Percentiles rank a stretch among this genome's conserved stretches.
Evolutionary conservation across 2,888 invertebrate species (phyloP).

Genomic region (Stramonita haemastoma): DNA sequence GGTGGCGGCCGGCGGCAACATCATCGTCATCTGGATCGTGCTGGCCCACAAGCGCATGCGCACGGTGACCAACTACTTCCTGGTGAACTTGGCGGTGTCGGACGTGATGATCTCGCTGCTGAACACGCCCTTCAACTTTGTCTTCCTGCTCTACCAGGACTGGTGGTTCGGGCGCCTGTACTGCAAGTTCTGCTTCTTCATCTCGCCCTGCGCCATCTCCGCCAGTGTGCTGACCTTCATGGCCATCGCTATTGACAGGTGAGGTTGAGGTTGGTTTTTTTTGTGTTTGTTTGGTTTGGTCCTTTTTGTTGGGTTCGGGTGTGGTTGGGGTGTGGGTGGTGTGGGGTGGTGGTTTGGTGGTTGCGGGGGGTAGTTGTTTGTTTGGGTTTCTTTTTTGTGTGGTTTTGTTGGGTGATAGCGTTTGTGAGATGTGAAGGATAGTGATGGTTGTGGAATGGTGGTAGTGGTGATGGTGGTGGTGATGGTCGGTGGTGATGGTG

Average conservation of each 20-base stretch:
- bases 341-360: too few species aligned
- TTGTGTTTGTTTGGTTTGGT: too few species aligned
- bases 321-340: too few species aligned
- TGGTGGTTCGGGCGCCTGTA: conserved; percentile 97
- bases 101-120: conserved; percentile 96
- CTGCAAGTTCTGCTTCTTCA: conserved; percentile 97
- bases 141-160: conserved; percentile 94
- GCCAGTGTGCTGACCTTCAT: conserved; percentile 97
- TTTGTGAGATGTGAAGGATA: conserved; percentile 89
- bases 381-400: too few species aligned
- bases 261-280: background rate
- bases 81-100: conserved; percentile 96
- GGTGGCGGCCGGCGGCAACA: conserved; percentile 96
- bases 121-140: conserved; percentile 96
- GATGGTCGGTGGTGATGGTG: background rate
- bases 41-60: conserved; percentile 96
- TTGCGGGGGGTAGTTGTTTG: too few species aligned
- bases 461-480: background rate
- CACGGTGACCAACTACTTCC: conserved; percentile 97
- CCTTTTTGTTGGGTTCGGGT: too few species aligned
- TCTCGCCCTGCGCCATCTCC: conserved; percentile 93
- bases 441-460: background rate
- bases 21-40: conserved; percentile 99
- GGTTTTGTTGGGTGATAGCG: background rate
- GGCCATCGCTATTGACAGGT: conserved; percentile 99